Evolutionary conservation across 1,140 invertebrate genomes (phyloP), one percentile per base, ranked within the genome.

Genomic region (Heliconius melpomene): DNA sequence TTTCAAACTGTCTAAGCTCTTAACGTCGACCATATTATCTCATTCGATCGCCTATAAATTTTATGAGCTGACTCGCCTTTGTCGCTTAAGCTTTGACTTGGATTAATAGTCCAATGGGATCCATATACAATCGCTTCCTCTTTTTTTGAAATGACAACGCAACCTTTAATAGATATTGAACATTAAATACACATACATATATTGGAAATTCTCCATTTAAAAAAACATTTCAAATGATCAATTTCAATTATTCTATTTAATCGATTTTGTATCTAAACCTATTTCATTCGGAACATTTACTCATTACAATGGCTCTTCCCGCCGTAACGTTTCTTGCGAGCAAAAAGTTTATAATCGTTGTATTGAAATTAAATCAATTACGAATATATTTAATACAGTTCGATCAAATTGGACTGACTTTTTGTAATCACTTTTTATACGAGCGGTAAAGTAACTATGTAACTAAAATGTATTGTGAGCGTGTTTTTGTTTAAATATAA

Each of bases 31-130:
- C 89, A 93, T 94, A 93, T 94, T 93, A 94, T 94, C 93, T 93
- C 91, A 91, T 93, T 93, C 93, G 91, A 93, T 94, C 93, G 91
- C 89, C 93, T 92, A 94, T 94, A 94, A 93, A 94, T 94, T 94
- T 93, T 94, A 93, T 93, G 89, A 94, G 90, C 89, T 90, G 91
- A 91, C 91, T 90, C 87, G 89, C 88, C 89, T 88, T 91, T 93
- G 93, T 92, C 91, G 89, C 89, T 86, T 86, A 86, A 86, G 87
- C 89, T 72, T 87, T 89, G 87, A 90, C 86, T 89, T 87, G 88
- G 88, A 93, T 93, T 93, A 89, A 93, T 92, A 89, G 90, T 88
- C 86, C 84, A 75, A 81, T 87, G 86, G 87, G 89, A 89, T 29
- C 26, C 60, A 87, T 87, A 82, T 85, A 86, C 86, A 87, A 85